Evolutionary conservation across 1,140 invertebrate genomes (phyloP).

Genomic region (Phthorimaea operculella): DNA sequence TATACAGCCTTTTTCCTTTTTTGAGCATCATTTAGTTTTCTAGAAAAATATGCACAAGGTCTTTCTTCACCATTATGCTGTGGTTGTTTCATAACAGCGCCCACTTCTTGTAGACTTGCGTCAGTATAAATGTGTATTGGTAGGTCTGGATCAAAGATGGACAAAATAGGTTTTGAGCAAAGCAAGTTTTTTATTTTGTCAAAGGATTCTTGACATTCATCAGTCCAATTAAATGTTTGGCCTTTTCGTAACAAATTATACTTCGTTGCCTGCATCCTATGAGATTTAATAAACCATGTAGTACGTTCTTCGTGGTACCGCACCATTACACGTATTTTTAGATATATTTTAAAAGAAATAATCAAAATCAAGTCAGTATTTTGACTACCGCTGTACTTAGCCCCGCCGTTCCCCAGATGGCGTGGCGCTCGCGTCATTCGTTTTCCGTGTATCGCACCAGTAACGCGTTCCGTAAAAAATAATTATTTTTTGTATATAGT

Average conservation of each 20-base stretch:
- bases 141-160: conserved; percentile 14
- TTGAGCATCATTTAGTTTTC: conserved; percentile 20
- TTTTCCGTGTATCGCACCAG: too few species aligned
- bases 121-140: conserved; percentile 19
- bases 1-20: conserved; percentile 26
- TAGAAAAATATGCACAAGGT: conserved; percentile 19
- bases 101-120: conserved; percentile 17
- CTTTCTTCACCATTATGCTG: not conserved
- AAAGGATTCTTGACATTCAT: conserved; percentile 26
- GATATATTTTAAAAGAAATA: too few species aligned
- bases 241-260: conserved; percentile 29
- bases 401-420: too few species aligned
- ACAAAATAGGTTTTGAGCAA: conserved; percentile 14
- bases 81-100: conserved; percentile 19
- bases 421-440: too few species aligned
- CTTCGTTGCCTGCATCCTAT: too few species aligned
- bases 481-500: too few species aligned
- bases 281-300: too few species aligned
- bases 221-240: conserved; percentile 24
- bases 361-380: too few species aligned
- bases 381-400: too few species aligned
- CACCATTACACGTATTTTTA: too few species aligned
- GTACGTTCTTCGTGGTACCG: too few species aligned
- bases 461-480: too few species aligned
- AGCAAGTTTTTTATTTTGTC: conserved; percentile 20